These are phyloP conservation scores for Linnaemya tessellans DNA, from an alignment of 2,888 invertebrate species.

Conservation along the genomic window DNA sequence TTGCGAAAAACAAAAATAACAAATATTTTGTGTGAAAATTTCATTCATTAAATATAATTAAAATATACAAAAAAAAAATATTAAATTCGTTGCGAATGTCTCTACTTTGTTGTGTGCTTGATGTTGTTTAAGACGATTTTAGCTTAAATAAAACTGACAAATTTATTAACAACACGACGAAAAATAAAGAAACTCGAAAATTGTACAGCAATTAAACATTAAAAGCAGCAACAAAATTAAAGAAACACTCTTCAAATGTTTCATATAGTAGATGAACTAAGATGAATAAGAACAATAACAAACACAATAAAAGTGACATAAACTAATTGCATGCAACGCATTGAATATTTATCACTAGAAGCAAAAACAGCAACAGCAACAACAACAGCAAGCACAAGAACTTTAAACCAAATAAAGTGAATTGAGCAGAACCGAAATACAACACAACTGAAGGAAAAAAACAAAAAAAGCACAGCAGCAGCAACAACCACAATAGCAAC, in stretches of 20 bases:
- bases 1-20: slow-evolving; percentile 33
- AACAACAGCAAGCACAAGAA: slow-evolving; percentile 1
- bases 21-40: slow-evolving; percentile 68
- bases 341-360: slow-evolving; percentile 66
- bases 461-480: slow-evolving; percentile 31
- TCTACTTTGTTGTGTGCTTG: slow-evolving; percentile 40
- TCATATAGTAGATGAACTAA: slow-evolving; percentile 33
- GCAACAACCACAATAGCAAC: slow-evolving; percentile 16
- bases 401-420: slow-evolving; percentile 47
- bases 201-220: slow-evolving; percentile 67
- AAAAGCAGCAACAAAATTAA: slow-evolving; percentile 44
- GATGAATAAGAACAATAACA: slow-evolving; percentile 58
- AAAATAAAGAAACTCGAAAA: slow-evolving; percentile 41
- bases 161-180: slow-evolving; percentile 38
- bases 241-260: slow-evolving; percentile 23
- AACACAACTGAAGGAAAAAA: slow-evolving; percentile 34
- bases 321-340: slow-evolving; percentile 72
- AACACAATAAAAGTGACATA: slow-evolving; percentile 66
- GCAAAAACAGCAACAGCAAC: slow-evolving; percentile 39
- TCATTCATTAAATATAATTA: slow-evolving; percentile 69
- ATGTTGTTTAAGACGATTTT: slow-evolving; percentile 10
- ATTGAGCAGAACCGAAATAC: slow-evolving; percentile 48
- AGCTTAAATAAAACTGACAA: slow-evolving; percentile 51
- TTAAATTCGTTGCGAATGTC: slow-evolving; percentile 5
- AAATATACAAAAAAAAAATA: slow-evolving; percentile 10